A percentile compares a stretch with the other conserved stretches of the same genome.
phyloP scores from a whole-genome alignment of 2,797 vertebrate genomes.

The Melanotaenia trifasciata region DNA sequence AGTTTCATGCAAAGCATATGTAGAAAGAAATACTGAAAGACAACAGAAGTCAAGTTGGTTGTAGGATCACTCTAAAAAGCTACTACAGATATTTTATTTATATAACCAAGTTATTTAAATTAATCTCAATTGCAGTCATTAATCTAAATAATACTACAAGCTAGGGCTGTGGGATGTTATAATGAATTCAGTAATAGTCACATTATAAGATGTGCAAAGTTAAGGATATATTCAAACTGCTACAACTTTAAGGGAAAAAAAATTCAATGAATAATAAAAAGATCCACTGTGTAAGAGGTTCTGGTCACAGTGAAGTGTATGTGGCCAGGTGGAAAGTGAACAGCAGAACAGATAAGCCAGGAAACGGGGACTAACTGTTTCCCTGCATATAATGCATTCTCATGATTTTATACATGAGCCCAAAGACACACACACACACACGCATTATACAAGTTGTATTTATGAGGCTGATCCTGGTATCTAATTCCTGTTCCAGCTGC shows the following conservation, averaged over 20 bases:
- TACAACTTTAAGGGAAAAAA: neutral
- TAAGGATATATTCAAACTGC: neutral
- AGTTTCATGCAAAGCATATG: constrained; percentile 1
- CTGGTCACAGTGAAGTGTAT: constrained; percentile 50
- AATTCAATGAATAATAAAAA: neutral
- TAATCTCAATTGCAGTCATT: too few species aligned
- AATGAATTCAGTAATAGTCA: too few species aligned
- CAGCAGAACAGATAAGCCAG: constrained; percentile 41
- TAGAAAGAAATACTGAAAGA: neutral
- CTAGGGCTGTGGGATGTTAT: too few species aligned
- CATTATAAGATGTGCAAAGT: too few species aligned
- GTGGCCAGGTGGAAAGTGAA: constrained; percentile 51
- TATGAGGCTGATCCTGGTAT: constrained; percentile 63
- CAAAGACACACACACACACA: constrained; percentile 7
- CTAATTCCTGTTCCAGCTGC: constrained; percentile 57
- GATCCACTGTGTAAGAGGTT: constrained; percentile 15
- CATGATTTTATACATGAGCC: constrained; percentile 60
- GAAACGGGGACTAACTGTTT: constrained; percentile 19
- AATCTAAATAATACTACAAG: too few species aligned
- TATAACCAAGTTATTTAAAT: neutral
- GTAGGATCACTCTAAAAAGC: neutral
- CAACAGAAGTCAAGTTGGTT: neutral
- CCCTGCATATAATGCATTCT: constrained; percentile 48
- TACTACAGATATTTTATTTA: too few species aligned
- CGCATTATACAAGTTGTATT: constrained; percentile 51